These are phyloP conservation scores for Idaea straminata DNA, from an alignment of 2,888 invertebrate species.

Conservation along the genomic window DNA sequence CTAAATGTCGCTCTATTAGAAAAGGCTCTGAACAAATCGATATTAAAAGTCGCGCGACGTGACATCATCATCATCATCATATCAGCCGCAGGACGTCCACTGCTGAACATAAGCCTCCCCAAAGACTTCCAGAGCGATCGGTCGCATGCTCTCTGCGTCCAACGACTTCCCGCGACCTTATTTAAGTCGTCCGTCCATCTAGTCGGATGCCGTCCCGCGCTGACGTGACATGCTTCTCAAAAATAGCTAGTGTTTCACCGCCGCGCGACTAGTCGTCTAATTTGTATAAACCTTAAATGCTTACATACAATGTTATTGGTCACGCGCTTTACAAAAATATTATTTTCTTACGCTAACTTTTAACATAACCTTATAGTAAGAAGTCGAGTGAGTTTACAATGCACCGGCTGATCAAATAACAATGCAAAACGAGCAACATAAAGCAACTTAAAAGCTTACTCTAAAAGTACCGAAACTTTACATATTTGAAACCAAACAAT, in stretches of 20 bases:
- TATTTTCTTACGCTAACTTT: slow-evolving; percentile 53
- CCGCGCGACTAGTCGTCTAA: background rate
- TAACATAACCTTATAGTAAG: slow-evolving; percentile 38
- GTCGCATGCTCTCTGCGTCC: too few relatives aligned
- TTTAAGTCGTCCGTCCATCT: too few relatives aligned
- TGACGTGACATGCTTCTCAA: background rate
- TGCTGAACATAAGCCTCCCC: too few relatives aligned
- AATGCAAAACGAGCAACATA: background rate
- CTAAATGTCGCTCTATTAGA: background rate
- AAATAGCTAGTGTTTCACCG: background rate
- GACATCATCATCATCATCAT: too few relatives aligned
- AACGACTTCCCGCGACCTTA: too few relatives aligned
- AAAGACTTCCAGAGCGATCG: too few relatives aligned
- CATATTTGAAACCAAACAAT: slow-evolving; percentile 30
- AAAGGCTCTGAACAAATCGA: background rate
- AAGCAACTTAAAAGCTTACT: slow-evolving; percentile 22
- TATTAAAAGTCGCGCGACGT: background rate
- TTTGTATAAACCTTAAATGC: slow-evolving; percentile 19
- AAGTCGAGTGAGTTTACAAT: slow-evolving; percentile 13
- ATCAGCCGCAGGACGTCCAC: too few relatives aligned
- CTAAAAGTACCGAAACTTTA: slow-evolving; percentile 34
- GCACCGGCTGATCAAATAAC: background rate
- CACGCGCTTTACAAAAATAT: slow-evolving; percentile 70
- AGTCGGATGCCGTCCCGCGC: too few relatives aligned
- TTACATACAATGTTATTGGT: slow-evolving; percentile 54